Evolutionary conservation across 2,888 invertebrate species (phyloP).

Genomic region (Mythimna lalbum): DNA sequence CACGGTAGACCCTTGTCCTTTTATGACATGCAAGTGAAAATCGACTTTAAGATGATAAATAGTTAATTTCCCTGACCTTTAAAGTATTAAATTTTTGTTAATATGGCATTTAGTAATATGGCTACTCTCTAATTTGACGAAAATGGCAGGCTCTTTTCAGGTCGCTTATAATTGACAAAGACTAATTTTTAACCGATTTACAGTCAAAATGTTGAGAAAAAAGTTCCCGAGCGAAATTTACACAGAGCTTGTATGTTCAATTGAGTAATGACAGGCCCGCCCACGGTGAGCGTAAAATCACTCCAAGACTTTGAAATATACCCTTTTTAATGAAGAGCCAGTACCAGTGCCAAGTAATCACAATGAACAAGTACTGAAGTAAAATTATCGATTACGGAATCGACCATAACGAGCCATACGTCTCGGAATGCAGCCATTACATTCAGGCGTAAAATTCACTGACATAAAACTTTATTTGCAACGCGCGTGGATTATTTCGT

Average conservation of each 20-base stretch:
- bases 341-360: slow-evolving; percentile 28
- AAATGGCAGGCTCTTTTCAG: not conserved
- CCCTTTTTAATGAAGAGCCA: slow-evolving; percentile 5
- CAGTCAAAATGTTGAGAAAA: not conserved
- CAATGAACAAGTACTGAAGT: slow-evolving; percentile 32
- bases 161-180: not conserved
- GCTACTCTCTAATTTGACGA: not conserved
- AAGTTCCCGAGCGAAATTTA: not conserved
- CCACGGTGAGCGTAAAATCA: slow-evolving; percentile 8
- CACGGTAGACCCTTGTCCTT: not conserved
- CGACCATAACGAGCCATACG: slow-evolving; percentile 23
- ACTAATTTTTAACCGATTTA: not conserved
- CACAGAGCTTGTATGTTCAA: not conserved
- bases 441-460: slow-evolving; percentile 44
- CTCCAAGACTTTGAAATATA: slow-evolving; percentile 6
- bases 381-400: slow-evolving; percentile 43
- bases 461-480: slow-evolving; percentile 40
- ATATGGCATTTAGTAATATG: not conserved
- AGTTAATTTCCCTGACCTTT: not conserved
- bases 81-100: not conserved
- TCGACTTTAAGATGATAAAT: not conserved
- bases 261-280: not conserved
- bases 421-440: slow-evolving; percentile 38
- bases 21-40: not conserved
- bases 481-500: slow-evolving; percentile 5